These are phyloP conservation scores for Congeria kusceri DNA, from an alignment of 2,888 invertebrate genomes.

Conservation along the genomic window DNA sequence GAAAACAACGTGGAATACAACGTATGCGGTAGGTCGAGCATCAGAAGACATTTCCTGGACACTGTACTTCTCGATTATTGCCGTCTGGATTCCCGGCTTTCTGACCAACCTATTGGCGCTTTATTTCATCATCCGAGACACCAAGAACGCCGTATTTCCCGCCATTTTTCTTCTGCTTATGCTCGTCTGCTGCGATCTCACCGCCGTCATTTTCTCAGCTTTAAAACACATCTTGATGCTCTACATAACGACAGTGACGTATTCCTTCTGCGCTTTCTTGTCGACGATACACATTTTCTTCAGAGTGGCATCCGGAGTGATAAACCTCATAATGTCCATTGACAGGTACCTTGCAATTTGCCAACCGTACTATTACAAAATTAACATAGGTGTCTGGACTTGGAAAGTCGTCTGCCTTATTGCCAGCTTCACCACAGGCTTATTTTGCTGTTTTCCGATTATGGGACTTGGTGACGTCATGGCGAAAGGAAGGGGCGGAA, in stretches of 20 bases:
- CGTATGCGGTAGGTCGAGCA: too few relatives aligned
- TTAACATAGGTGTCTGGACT: constrained; percentile 30
- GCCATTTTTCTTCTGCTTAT: constrained; percentile 42
- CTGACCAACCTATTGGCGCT: too few relatives aligned
- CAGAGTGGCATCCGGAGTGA: constrained; percentile 36
- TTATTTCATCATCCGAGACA: too few relatives aligned
- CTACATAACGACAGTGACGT: constrained; percentile 7
- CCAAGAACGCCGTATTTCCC: too few relatives aligned
- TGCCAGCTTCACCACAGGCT: constrained; percentile 24
- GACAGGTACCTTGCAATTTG: constrained; percentile 53
- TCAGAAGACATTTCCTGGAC: too few relatives aligned
- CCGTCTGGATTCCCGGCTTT: too few relatives aligned
- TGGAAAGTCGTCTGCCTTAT: constrained; percentile 46
- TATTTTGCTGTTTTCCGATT: constrained; percentile 40
- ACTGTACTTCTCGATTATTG: too few relatives aligned
- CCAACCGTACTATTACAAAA: constrained; percentile 52
- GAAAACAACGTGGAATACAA: too few relatives aligned
- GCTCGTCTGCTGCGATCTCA: constrained; percentile 40
- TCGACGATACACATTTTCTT: constrained; percentile 44
- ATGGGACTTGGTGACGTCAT: constrained; percentile 45
- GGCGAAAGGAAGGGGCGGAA: too few relatives aligned
- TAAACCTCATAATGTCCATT: constrained; percentile 51
- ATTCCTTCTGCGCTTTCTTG: constrained; percentile 40
- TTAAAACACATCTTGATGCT: neutral
- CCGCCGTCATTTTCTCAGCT: constrained; percentile 42